phyloP scores from a whole-genome alignment of 2,888 invertebrate genomes.

The Phalangium opilio region DNA sequence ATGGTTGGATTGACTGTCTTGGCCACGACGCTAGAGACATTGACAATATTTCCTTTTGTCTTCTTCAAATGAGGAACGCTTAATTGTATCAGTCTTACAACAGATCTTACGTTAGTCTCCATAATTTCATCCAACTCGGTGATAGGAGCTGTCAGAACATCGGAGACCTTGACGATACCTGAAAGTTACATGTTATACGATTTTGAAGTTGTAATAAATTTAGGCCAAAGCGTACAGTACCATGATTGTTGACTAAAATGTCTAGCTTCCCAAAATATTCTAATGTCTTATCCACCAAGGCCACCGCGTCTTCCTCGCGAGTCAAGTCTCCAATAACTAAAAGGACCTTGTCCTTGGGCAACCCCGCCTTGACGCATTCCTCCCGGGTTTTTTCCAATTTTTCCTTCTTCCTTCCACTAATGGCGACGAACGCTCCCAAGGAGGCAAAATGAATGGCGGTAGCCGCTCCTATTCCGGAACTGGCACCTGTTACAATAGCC shows the following conservation, averaged over 20 bases:
- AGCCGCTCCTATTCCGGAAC: slow-evolving; percentile 70
- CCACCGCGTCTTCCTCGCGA: slow-evolving; percentile 53
- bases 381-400: slow-evolving; percentile 47
- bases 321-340: slow-evolving; percentile 28
- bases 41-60: slow-evolving; percentile 69
- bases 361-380: slow-evolving; percentile 34
- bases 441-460: slow-evolving; percentile 59
- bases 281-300: slow-evolving; percentile 53
- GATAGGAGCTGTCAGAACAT: no score
- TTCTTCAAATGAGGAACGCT: slow-evolving; percentile 68
- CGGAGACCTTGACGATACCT: no score
- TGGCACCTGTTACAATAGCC: slow-evolving; percentile 42
- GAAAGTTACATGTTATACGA: no score
- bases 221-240: slow-evolving; percentile 54
- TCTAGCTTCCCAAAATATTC: slow-evolving; percentile 59
- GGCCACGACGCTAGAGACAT: slow-evolving; percentile 88
- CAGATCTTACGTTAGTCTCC: slow-evolving; percentile 60
- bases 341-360: no score
- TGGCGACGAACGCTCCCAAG: slow-evolving; percentile 54
- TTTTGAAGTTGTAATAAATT: slow-evolving; percentile 54
- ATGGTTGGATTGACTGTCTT: slow-evolving; percentile 76
- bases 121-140: slow-evolving; percentile 79
- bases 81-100: slow-evolving; percentile 54
- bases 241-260: slow-evolving; percentile 27
- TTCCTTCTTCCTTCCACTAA: slow-evolving; percentile 51